Conservation (phyloP, 2,797 vertebrate genomes). For the Rachycentron canadum region DNA sequence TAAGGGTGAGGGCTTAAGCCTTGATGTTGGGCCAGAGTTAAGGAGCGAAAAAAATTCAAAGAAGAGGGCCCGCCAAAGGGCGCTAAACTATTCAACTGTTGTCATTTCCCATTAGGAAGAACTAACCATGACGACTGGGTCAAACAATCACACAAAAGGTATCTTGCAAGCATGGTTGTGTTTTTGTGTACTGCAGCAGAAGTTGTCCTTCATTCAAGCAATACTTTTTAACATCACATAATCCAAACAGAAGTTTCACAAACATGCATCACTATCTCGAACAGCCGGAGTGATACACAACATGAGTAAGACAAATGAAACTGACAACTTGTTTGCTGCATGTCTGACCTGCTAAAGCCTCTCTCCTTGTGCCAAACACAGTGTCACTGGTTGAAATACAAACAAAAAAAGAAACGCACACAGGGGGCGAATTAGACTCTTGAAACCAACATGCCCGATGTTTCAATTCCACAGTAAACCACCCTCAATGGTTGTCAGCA, state of each 20-base stretch:
- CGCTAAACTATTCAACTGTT: conserved; percentile 75
- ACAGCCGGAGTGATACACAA: conserved; percentile 18
- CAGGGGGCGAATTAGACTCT: conserved; percentile 1
- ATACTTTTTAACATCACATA: not conserved
- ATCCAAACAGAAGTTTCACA: conserved; percentile 21
- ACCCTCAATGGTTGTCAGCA: conserved; percentile 69
- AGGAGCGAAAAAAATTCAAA: conserved; percentile 59
- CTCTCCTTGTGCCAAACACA: conserved; percentile 19
- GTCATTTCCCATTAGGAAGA: conserved; percentile 78
- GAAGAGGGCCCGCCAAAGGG: conserved; percentile 61
- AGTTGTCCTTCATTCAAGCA: conserved; percentile 31
- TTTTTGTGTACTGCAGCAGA: conserved; percentile 23
- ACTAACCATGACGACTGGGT: conserved; percentile 68
- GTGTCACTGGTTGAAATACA: conserved; percentile 9
- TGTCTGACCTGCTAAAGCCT: conserved; percentile 28
- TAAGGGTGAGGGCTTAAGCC: conserved; percentile 61
- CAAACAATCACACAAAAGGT: conserved; percentile 69
- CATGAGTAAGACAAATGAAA: conserved; percentile 38
- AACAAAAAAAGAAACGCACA: conserved; percentile 10
- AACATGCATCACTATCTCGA: conserved; percentile 8
- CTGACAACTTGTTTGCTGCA: conserved; percentile 18
- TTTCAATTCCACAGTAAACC: conserved; percentile 55
- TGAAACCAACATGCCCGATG: conserved; percentile 34
- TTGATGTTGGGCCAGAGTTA: conserved; percentile 68
- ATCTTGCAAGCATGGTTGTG: conserved; percentile 34